Evolutionary conservation across 1,140 invertebrate genomes (phyloP), one percentile per base, ranked within the genome.

Genomic region (Zaprionus camerounensis): DNA sequence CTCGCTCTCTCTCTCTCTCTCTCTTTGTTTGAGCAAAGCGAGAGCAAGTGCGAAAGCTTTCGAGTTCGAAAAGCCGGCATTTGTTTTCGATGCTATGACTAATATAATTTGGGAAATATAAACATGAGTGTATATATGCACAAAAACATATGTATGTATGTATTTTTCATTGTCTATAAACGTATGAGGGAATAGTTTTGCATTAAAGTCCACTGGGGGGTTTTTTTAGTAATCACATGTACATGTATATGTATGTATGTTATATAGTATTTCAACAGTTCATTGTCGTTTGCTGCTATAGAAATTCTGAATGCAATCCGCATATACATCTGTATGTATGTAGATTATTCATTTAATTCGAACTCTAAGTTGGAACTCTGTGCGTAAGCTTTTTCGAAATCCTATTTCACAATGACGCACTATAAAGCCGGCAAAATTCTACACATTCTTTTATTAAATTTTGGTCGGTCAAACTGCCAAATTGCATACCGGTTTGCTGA

Each of bases 341-440:
- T 31, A 34, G 9, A 49, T 1, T 49, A 49, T 7, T 20, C 3
- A 51, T 24, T 24, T 24, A 22, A 51, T 22, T 13, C 11, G n/a
- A 49, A 49, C 12, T 22, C 44, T 64, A 1, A 53, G 17, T 51
- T 24, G 13, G 44, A 17, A 46, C n/a, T 17, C 2, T 7, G 26
- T 28, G 28, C 12, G n/a, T 53, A 15, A 72, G 70, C 70, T 66
- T 76, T 74, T 83, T 79, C 80, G 64, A 82, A 80, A 5, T 62
- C 44, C 5, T 38, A 82, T 82, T 83, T 81, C 82, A 74, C 82
- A 84, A 81, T 62, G 17, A 22, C 5, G 22, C 51, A 38, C 31
- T 85, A 76, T 71, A 81, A 81, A 81, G 55, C 24, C 79, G 63
- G 81, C 69, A 36, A 51, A 71, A 84, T 73, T 71, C 36, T 51